Conservation (phyloP, 2,888 invertebrate species). For the Sesia bembeciformis region DNA sequence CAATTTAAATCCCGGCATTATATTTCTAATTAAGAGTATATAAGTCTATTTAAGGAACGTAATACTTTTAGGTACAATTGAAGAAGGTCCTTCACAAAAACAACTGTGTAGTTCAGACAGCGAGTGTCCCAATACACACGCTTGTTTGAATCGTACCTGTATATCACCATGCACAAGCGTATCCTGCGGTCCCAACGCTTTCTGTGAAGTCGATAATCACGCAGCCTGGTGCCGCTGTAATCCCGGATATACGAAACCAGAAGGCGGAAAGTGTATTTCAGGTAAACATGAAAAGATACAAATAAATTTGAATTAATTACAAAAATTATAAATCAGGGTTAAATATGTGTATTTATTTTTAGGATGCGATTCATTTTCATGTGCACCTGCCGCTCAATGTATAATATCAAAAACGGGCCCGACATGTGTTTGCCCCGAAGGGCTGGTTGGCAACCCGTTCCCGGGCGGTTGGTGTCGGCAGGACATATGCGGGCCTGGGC, state of each 20-base stretch:
- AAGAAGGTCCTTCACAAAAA: conserved; percentile 69
- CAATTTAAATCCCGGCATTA: not conserved
- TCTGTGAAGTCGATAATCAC: conserved; percentile 91
- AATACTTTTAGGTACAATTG: conserved; percentile 33
- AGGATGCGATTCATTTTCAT: conserved; percentile 85
- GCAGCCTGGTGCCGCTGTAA: conserved; percentile 92
- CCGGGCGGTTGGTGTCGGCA: conserved; percentile 89
- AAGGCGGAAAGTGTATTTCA: conserved; percentile 87
- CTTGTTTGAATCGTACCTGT: conserved; percentile 86
- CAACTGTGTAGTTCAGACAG: conserved; percentile 81
- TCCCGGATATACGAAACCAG: conserved; percentile 85
- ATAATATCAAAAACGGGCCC: conserved; percentile 89
- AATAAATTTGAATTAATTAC: no score
- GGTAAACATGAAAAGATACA: conserved; percentile 48
- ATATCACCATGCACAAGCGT: conserved; percentile 86
- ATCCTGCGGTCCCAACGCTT: conserved; percentile 87
- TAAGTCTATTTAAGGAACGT: not conserved
- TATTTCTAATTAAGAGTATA: conserved; percentile 1
- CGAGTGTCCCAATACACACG: conserved; percentile 86
- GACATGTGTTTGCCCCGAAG: conserved; percentile 91
- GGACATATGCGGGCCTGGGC: conserved; percentile 85
- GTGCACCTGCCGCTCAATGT: conserved; percentile 88
- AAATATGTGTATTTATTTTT: conserved; percentile 20
- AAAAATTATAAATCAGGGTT: conserved; percentile 11
- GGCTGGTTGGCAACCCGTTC: conserved; percentile 92